Conservation (phyloP, 2,888 invertebrate genomes). For the Xestoiulus laeticollis region DNA sequence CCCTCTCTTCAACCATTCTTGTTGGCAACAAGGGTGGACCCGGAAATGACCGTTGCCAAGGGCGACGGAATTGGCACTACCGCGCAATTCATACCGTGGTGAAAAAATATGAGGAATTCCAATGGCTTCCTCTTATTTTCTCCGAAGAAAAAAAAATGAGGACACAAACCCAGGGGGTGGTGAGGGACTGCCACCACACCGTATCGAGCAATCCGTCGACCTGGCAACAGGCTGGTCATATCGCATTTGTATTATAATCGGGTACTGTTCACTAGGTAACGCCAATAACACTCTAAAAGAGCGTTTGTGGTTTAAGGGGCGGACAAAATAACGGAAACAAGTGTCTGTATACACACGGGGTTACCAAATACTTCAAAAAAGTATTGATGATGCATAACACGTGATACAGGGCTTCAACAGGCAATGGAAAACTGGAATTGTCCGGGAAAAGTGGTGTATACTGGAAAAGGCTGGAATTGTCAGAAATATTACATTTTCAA, state of each 20-base stretch:
- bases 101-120: not conserved
- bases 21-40: not conserved
- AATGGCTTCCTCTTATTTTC: not conserved
- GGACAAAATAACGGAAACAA: not conserved
- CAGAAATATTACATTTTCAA: too few species aligned
- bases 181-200: not conserved
- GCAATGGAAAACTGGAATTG: too few species aligned
- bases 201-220: not conserved
- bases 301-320: not conserved
- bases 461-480: too few species aligned
- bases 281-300: not conserved
- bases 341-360: not conserved
- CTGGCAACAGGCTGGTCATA: not conserved
- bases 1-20: not conserved
- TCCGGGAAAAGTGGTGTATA: too few species aligned
- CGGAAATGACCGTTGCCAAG: not conserved
- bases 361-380: not conserved
- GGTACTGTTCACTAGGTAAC: not conserved
- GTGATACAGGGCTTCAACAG: too few species aligned
- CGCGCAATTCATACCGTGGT: not conserved
- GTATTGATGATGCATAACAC: too few species aligned
- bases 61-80: not conserved
- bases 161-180: not conserved
- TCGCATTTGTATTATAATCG: not conserved
- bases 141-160: not conserved